phyloP scores from a whole-genome alignment of 2,888 invertebrate genomes.

The Monochamus alternatus region DNA sequence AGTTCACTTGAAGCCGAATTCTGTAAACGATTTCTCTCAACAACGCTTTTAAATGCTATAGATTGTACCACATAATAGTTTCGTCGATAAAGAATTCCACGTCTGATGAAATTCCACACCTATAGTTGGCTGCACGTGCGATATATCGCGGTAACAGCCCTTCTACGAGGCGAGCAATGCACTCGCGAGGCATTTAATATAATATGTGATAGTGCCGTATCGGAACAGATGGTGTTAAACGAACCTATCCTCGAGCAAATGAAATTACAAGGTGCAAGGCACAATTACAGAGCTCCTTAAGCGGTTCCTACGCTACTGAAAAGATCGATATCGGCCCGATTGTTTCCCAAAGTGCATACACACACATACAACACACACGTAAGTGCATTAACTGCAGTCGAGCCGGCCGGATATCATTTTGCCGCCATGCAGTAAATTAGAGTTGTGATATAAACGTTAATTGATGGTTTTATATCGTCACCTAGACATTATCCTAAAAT shows the following conservation, averaged over 20 bases:
- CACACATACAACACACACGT: constrained; percentile 2
- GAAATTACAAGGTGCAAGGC: constrained; percentile 66
- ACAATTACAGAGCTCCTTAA: constrained; percentile 64
- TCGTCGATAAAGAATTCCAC: too few species aligned
- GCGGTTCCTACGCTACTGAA: constrained; percentile 64
- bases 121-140: too few species aligned
- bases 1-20: too few species aligned
- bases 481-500: too few species aligned
- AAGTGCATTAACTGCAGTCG: constrained; percentile 11
- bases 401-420: background rate
- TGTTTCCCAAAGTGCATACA: constrained; percentile 60
- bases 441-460: background rate
- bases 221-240: constrained; percentile 65
- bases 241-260: constrained; percentile 65
- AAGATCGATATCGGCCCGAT: constrained; percentile 61
- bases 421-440: background rate
- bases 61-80: too few species aligned
- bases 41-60: too few species aligned
- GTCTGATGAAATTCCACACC: too few species aligned
- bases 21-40: too few species aligned
- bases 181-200: constrained; percentile 29
- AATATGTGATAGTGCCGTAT: constrained; percentile 41
- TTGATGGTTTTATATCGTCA: background rate
- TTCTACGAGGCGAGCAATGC: background rate
- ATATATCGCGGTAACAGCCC: background rate